Base-by-base conservation (phyloP, 2,113 vertebrate genomes). In the Megatriorchis doriae region DNA sequence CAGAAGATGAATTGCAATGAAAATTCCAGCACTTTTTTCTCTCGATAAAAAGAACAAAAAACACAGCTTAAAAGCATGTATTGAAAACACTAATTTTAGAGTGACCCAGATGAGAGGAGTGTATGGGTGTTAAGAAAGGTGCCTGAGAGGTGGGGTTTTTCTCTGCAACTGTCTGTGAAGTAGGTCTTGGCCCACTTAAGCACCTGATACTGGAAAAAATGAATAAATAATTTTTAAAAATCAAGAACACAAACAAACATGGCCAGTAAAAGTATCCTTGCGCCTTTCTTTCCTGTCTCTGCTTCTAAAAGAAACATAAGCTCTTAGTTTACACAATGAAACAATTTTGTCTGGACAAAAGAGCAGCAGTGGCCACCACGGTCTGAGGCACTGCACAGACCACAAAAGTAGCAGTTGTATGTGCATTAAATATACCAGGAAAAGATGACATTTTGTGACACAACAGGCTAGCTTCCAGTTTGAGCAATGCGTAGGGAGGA, bases 321-420 rank as follows among this genome's bases (percentile, higher is more conserved):
- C 9, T 73, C 9, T 36, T 47, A 18, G 18, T 45, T 85, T 65
- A 81, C 11, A 34, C 0, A 0, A 29, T 40, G 1, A 45, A 80
- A 36, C 8, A 50, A 3, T 59, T 82, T 62, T 59, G 52, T 7
- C 27, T 71, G 25, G 25, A 82, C 48, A 67, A 92, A 71, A 56
- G 45, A 66, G 45, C 16, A 75, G 19, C 32, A 26, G 11, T 23
- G 34, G 17, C 34, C 26, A 52, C 23, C 43, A 27, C 1, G 9
- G 22, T 66, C 27, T 42, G 68, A 74, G 55, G 50, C 45, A 29
- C n/a, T 9, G 10, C 32, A 61, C 9, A 77, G 48, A 5, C 34
- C 75, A 27, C n/a, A 74, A 34, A 56, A 71, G 7, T 5, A 80
- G 36, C 8, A 65, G 32, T 13, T 59, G 25, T 13, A 32, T 3